Base-by-base conservation (phyloP, 1,140 invertebrate genomes). In the Pseudoatta argentina region DNA sequence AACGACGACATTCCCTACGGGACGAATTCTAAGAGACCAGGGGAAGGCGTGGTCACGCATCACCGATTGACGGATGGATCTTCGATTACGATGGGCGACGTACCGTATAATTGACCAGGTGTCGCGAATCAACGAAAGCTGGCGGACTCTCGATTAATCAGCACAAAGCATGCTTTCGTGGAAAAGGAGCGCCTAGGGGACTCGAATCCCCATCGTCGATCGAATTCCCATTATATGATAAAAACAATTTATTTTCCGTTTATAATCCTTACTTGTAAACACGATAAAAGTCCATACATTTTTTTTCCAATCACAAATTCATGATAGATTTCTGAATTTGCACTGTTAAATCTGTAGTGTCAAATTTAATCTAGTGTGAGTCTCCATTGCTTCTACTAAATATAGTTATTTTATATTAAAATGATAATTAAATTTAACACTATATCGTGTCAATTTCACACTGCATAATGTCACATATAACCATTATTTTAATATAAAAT, bases 21-120 rank as follows among this genome's bases (percentile, higher is more conserved):
- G 7, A 75, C 34, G 5, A 83, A 83, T 73, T 83, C 55, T 48
- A 57, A 61, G 51, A 12, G 61, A n/a, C 18, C n/a, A 27, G 18
- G 53, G 18, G 34, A 16, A 12, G 64, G 55, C 61, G 63, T 57
- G 55, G 77, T 91, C 78, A 59, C 73, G 57, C 87, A 79, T 87
- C 75, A 71, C 30, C 78, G 86, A 91, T 88, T 89, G 89, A 88
- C 86, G 83, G 77, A 91, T 91, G 75, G 89, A 85, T 89, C 85
- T 78, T 72, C 85, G 89, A 89, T 91, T 88, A 91, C 75, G 75
- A 88, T 66, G 57, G n/a, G 67, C 61, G 77, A 86, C 88, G 85
- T 90, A 64, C 71, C 82, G 85, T 88, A 85, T 90, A 90, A 90
- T 90, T 85, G 78, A 78, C 87, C 78, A 90, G 85, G 85, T 88